Evolutionary conservation across 2,888 invertebrate genomes (phyloP), one percentile per base, ranked within the genome.

Genomic region (Ormyrus rosae): DNA sequence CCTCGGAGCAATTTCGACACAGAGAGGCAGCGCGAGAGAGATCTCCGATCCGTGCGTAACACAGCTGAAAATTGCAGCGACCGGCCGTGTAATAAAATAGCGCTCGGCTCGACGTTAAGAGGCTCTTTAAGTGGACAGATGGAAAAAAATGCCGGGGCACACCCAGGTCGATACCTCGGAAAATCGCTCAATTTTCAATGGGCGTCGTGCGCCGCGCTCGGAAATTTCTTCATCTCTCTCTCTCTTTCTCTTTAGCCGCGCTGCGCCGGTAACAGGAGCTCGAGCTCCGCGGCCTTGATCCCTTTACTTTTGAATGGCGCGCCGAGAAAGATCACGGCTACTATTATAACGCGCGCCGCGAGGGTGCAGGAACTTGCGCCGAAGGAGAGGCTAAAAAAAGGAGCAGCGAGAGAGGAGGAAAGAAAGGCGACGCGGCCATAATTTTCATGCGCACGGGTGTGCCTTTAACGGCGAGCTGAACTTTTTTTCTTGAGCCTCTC

Each of bases 241-340:
- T 71, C 67, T 71, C 6, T 60, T 60, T 50, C 60, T 60, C 9
- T 19, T 68, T 5, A 56, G 9, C 3, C 10, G 51, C 70, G 63
- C 34, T 34, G 34, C 34, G 34, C 34, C 51, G 60, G 78, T 70
- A 78, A 74, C 78, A 51, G 78, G 81, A 81, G 74, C 65, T 78
- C 56, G 34, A 5, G 55, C 8, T 5, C 64, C 64, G 81, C 67
- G 34, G 34, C 81, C 81, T 81, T 81, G 81, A 79, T 81, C 75
- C 63, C 64, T 45, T 75, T 81, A 45, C 48, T 46, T 34, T 19
- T 50, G 56, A 73, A 71, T 48, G 71, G 56, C 10, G 46, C 10
- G 46, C 19, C 51, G 68, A 13, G 74, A 75, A 79, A 79, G 78
- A 81, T 81, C 79, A 72, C 53, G 76, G 79, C 78, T 79, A 61